Base-by-base conservation (phyloP, 2,797 vertebrate species). In the Acanthiza pusilla region DNA sequence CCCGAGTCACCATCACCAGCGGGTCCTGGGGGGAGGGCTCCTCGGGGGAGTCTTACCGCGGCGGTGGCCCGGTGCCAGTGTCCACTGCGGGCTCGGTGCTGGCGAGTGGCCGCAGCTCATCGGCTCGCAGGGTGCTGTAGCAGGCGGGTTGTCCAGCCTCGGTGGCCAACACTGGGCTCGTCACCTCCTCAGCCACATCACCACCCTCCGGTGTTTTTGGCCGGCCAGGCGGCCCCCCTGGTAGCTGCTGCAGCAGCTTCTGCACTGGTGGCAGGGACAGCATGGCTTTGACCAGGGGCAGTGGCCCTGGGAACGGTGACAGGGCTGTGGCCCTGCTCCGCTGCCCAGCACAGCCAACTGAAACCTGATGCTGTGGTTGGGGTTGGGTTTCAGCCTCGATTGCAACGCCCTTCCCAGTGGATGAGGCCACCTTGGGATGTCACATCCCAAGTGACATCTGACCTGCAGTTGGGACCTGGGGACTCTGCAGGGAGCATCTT, bases 91-190 rank as follows among this genome's bases (percentile, higher is more conserved):
- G 97, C 97, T 92, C 96, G 1, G 97, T 97, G 22, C 97, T 81
- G 65, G 98, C 98, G 9, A 99, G 98, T 91, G 98, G 97, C 67
- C 94, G 97, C 43, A 99, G 98, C 96, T 99, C 99, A 5, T 99
- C 99, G 0, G 98, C 98, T 94, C 98, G 98, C 84, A 99, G 97
- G 26, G 99, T 98, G 30, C 95, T 99, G 98, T 99, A 99, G 99
- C 99, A 99, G 60, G 98, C 60, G 11, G 99, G 98, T 26, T 98
- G 98, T 22, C 96, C 96, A 0, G 97, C 96, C 61, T 99, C 98
- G 0, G 98, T 98, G 42, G 97, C 98, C 96, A 99, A 92, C 94
- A 99, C 99, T 0, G 98, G 99, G 94, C 99, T 99, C 45, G 98
- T 98, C 54, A 98, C 98, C 86, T 99, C 99, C 95, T 98, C 98